Evolutionary conservation across 1,140 invertebrate genomes (phyloP).

Genomic region (Mactra quadrangularis): DNA sequence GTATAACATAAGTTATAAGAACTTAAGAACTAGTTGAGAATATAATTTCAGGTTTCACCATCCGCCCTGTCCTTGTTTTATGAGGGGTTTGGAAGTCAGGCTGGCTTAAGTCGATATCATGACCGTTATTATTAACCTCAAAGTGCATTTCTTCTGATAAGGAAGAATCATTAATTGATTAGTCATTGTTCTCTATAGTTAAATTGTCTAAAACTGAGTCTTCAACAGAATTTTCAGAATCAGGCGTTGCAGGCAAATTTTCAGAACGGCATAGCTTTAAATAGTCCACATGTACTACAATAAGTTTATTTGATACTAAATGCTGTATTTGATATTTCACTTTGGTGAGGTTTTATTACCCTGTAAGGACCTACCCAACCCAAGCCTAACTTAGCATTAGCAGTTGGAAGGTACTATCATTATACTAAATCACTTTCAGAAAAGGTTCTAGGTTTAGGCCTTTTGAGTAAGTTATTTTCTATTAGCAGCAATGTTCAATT

Average conservation of each 20-base stretch:
- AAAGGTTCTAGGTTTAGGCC: conserved; percentile 13
- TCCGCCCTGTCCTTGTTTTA: background rate
- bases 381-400: conserved; percentile 47
- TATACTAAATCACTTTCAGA: conserved; percentile 22
- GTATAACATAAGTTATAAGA: no score
- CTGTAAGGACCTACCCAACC: conserved; percentile 53
- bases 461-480: conserved; percentile 36
- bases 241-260: no score
- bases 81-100: background rate
- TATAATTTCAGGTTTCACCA: conserved; percentile 4
- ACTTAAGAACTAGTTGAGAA: no score
- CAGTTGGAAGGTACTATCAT: conserved; percentile 55
- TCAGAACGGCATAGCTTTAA: conserved; percentile 30
- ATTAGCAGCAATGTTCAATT: background rate
- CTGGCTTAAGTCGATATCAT: background rate
- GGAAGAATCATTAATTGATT: no score
- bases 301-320: background rate
- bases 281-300: conserved; percentile 25
- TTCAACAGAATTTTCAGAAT: background rate
- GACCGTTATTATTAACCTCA: background rate
- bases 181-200: no score
- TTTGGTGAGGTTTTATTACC: conserved; percentile 13
- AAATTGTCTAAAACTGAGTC: background rate
- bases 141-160: no score
- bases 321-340: conserved; percentile 8